Conservation (phyloP, 2,797 vertebrate species). For the Galago senegalensis region DNA sequence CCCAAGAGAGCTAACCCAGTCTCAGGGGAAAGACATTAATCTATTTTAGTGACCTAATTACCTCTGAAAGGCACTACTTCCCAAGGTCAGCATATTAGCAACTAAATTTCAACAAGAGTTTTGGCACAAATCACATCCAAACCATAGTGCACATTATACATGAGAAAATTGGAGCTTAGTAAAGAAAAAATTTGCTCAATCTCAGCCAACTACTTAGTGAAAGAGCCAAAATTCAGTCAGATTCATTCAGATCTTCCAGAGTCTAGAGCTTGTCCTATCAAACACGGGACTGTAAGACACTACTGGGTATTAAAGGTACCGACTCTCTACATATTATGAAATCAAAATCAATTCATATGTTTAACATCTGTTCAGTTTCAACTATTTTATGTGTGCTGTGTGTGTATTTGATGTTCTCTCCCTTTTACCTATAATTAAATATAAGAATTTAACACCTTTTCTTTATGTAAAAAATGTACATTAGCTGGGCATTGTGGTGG, state of each 20-base stretch:
- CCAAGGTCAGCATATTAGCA: neutral
- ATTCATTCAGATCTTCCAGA: neutral
- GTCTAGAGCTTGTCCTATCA: neutral
- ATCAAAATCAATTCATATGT: neutral
- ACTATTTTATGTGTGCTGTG: neutral
- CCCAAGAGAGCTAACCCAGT: neutral
- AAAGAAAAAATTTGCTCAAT: neutral
- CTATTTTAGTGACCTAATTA: neutral
- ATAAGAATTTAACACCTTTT: neutral
- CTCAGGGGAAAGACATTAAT: neutral
- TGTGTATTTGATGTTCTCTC: neutral
- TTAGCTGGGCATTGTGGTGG: too few relatives aligned
- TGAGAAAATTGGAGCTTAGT: neutral
- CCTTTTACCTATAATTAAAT: neutral
- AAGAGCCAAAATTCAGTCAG: neutral
- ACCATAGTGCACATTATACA: neutral
- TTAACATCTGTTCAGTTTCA: neutral
- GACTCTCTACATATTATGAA: neutral
- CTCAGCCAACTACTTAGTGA: neutral
- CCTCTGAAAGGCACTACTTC: neutral
- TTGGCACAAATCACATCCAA: neutral
- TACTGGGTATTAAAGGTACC: neutral
- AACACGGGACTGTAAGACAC: neutral
- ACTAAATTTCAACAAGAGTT: neutral
- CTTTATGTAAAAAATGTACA: neutral